Evolutionary conservation across 1,140 invertebrate genomes (phyloP).

Genomic region (Bursaphelenchus mucronatus): DNA sequence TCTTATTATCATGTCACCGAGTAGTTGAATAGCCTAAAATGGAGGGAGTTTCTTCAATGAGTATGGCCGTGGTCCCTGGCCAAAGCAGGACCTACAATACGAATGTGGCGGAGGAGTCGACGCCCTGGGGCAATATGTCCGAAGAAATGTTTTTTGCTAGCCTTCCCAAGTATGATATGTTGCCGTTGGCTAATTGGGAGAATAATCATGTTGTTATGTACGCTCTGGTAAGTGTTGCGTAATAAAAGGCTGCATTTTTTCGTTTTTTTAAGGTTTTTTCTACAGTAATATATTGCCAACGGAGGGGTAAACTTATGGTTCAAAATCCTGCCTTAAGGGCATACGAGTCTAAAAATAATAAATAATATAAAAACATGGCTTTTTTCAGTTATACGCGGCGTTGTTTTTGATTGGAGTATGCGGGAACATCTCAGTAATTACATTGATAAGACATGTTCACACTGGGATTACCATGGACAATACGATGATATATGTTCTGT

Average conservation of each 20-base stretch:
- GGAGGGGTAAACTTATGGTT: background rate
- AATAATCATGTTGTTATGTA: conserved; percentile 40
- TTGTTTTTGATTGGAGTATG: conserved; percentile 56
- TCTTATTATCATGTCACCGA: no score
- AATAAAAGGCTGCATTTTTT: background rate
- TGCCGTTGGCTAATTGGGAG: conserved; percentile 35
- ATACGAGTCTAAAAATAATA: background rate
- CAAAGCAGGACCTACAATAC: no score
- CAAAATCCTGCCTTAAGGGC: background rate
- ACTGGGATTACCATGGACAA: conserved; percentile 49
- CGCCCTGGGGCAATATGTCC: conserved; percentile 14
- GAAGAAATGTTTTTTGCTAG: conserved; percentile 32
- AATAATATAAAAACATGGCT: conserved; percentile 6
- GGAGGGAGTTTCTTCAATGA: no score
- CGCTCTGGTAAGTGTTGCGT: conserved; percentile 32
- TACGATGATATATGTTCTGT: conserved; percentile 56
- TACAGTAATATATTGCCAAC: background rate
- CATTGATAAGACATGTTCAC: conserved; percentile 54
- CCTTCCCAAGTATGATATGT: conserved; percentile 41
- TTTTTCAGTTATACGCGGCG: conserved; percentile 47
- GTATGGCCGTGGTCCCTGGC: no score
- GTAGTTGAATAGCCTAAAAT: no score
- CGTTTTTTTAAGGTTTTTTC: conserved; percentile 17
- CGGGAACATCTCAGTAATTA: conserved; percentile 56
- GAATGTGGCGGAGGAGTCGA: no score